phyloP scores from a whole-genome alignment of 2,797 vertebrate species.

The Coregonus suidteri region DNA sequence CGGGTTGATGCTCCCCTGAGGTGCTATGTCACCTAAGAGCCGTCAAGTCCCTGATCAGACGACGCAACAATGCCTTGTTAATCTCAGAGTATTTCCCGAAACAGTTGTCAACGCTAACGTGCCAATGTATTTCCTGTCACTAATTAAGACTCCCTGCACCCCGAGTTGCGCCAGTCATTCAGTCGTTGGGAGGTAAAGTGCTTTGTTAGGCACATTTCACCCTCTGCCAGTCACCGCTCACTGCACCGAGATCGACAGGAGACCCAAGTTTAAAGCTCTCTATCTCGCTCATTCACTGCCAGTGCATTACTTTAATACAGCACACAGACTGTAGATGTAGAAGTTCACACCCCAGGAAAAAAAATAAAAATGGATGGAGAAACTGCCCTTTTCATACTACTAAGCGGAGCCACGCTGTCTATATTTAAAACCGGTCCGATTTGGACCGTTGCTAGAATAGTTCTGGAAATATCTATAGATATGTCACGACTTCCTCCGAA shows the following conservation, averaged over 20 bases:
- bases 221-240: background rate
- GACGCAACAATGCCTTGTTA: background rate
- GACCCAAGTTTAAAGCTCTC: background rate
- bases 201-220: conserved; percentile 7
- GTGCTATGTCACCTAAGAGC: background rate
- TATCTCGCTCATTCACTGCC: background rate
- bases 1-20: conserved; percentile 8
- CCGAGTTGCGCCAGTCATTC: conserved; percentile 8
- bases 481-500: too few relatives aligned
- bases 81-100: conserved; percentile 8
- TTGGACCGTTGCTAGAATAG: too few relatives aligned
- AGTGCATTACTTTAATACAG: background rate
- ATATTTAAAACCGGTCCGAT: too few relatives aligned
- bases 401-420: too few relatives aligned
- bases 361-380: too few relatives aligned
- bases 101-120: conserved; percentile 11
- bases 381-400: too few relatives aligned
- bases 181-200: conserved; percentile 17
- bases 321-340: too few relatives aligned
- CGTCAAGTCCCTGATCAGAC: conserved; percentile 14
- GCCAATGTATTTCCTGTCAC: conserved; percentile 22
- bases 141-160: conserved; percentile 3
- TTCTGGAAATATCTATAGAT: too few relatives aligned
- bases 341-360: too few relatives aligned
- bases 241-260: background rate